These are phyloP conservation scores for Meloidogyne hapla DNA, from an alignment of 1,140 invertebrate species.

Conservation along the genomic window DNA sequence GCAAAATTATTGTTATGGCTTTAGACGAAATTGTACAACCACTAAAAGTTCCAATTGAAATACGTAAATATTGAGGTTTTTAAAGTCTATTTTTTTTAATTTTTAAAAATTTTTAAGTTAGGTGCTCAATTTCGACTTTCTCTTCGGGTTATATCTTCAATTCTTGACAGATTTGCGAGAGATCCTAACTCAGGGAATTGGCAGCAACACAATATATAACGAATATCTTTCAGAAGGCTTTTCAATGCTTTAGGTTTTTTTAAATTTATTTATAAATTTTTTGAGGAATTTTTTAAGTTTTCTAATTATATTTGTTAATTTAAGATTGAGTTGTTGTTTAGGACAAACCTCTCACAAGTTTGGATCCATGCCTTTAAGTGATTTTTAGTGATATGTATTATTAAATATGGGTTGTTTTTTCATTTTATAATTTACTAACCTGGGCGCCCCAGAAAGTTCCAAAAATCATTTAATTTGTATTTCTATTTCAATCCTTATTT, in stretches of 20 bases:
- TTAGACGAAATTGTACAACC: conserved; percentile 21
- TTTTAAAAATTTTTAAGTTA: conserved; percentile 18
- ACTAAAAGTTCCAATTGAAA: conserved; percentile 9
- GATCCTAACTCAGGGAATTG: conserved; percentile 70
- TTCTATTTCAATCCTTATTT: too few species aligned
- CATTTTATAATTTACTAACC: too few species aligned
- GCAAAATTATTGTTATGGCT: not conserved
- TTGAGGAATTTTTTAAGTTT: too few species aligned
- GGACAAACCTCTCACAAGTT: conserved; percentile 65
- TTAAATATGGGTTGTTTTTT: too few species aligned
- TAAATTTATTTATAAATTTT: conserved; percentile 73
- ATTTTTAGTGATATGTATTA: conserved; percentile 80
- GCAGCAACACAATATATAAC: conserved; percentile 59
- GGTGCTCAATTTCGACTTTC: conserved; percentile 18
- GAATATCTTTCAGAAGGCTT: conserved; percentile 78
- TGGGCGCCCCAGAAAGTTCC: too few species aligned
- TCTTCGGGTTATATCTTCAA: conserved; percentile 62
- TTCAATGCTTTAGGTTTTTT: conserved; percentile 82
- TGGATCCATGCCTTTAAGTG: conserved; percentile 88
- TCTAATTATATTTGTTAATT: conserved; percentile 34
- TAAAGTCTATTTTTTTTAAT: not conserved
- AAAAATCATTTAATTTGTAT: too few species aligned
- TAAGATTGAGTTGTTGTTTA: conserved; percentile 18
- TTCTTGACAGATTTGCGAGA: conserved; percentile 80
- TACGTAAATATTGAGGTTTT: conserved; percentile 11